Base-by-base conservation (phyloP, 2,797 vertebrate genomes). In the Enteromius fasciolatus region DNA sequence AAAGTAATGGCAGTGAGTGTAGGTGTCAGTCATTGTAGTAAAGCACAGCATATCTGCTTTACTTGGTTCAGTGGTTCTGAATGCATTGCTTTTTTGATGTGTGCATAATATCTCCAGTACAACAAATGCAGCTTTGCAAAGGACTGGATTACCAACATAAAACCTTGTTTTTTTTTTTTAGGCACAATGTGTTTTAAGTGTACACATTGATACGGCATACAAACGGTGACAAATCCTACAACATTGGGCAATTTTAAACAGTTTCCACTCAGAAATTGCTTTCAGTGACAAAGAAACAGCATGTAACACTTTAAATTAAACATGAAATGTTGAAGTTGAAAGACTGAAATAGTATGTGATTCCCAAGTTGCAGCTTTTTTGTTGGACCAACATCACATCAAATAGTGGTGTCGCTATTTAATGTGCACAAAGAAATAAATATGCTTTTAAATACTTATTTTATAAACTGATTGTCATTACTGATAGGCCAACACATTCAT, bases 21-120 rank as follows among this genome's bases (percentile, higher is more conserved):
- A 68, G 77, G 31, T 64, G 63, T 54, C 66, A 33, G 63, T 52
- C 44, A 57, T 10, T 75, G 72, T 25, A 39, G n/a, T 41, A 41
- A 39, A 46, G 52, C 67, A 52, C 18, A 36, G n/a, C 4, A 3
- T 17, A 18, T 39, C 36, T 46, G 39, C 25, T 61, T 80, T 6
- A 41, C 39, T 54, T 73, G 57, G 54, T 50, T 66, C 69, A 81
- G n/a, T 52, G 31, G 57, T 39, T 81, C 59, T 66, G 80, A 72
- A 72, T 61, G 20, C 54, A 80, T 63, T 25, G 12, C 18, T 73
- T 44, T 18, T 68, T 68, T 52, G 28, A 25, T 23, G 14, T 36
- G 11, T 48, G 11, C 39, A 41, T 18, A 63, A 66, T 23, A 66
- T 64, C 18, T 46, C 20, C 18, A 4, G n/a, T 31, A 46, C 11